phyloP scores from a whole-genome alignment of 2,113 vertebrate genomes.

The Mustelus asterias region DNA sequence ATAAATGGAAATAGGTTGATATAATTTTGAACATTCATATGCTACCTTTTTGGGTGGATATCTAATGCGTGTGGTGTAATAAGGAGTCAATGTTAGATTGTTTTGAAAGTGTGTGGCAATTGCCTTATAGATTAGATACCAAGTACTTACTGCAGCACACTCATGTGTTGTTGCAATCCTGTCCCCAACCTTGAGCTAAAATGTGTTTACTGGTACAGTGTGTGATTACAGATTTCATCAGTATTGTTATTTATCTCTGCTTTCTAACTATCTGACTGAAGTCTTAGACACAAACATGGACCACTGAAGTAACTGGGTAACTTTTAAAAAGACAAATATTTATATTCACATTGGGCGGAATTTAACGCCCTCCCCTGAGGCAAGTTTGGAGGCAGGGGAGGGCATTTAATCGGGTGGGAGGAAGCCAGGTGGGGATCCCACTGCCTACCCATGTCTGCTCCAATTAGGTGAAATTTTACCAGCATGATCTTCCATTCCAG shows the following conservation, averaged over 20 bases:
- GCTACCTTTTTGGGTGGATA: not conserved
- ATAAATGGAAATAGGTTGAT: not conserved
- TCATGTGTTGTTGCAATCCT: slow-evolving; percentile 29
- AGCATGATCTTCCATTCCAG: too few relatives aligned
- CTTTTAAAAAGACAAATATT: not conserved
- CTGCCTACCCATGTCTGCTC: too few relatives aligned
- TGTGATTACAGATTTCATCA: not conserved
- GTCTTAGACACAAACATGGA: not conserved
- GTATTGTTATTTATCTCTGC: not conserved
- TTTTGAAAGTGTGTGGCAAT: slow-evolving; percentile 24
- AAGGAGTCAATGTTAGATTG: not conserved
- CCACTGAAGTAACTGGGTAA: not conserved
- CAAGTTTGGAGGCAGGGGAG: not conserved
- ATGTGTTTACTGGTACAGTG: slow-evolving; percentile 7
- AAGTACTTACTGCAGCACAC: not conserved
- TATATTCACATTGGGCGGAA: not conserved
- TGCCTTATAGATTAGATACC: slow-evolving; percentile 17
- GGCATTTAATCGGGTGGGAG: too few relatives aligned
- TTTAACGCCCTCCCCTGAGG: not conserved
- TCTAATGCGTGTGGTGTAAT: not conserved
- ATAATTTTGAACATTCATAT: not conserved
- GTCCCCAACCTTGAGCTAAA: not conserved
- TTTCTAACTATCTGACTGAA: not conserved
- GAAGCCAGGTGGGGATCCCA: too few relatives aligned
- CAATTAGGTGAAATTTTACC: too few relatives aligned